A percentile compares a stretch with the other conserved stretches of the same genome.
These are phyloP conservation scores for Champsocephalus esox DNA, from an alignment of 2,797 vertebrate species.

Conservation along the genomic window DNA sequence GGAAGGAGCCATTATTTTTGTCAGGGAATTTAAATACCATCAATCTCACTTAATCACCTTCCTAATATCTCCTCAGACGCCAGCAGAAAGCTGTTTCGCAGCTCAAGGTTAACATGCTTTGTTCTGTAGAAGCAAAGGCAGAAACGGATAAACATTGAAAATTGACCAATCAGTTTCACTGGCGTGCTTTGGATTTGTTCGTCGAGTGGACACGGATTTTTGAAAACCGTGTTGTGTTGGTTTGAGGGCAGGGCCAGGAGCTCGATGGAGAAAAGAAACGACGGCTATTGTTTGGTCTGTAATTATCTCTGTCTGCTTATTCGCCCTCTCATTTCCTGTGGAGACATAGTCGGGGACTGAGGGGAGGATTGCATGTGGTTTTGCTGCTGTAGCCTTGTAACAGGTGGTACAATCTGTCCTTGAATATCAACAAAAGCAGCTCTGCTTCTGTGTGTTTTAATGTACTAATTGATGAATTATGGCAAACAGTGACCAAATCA, in stretches of 20 bases:
- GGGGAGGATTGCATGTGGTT: constrained; percentile 32
- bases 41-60: constrained; percentile 86
- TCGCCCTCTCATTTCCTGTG: constrained; percentile 62
- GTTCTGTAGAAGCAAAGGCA: constrained; percentile 57
- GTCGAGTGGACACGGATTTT: constrained; percentile 45
- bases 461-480: constrained; percentile 13
- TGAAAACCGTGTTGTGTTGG: constrained; percentile 30
- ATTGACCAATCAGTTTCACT: constrained; percentile 30
- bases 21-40: constrained; percentile 84
- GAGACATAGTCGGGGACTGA: constrained; percentile 37
- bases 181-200: constrained; percentile 40
- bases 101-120: constrained; percentile 86
- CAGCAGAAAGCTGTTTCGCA: constrained; percentile 72
- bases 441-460: constrained; percentile 22
- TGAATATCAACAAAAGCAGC: constrained; percentile 57
- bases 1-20: constrained; percentile 82
- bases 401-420: constrained; percentile 68
- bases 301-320: constrained; percentile 70
- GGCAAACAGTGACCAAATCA: constrained; percentile 16
- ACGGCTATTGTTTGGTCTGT: constrained; percentile 68
- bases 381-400: constrained; percentile 44
- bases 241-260: constrained; percentile 51
- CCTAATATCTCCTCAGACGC: constrained; percentile 82
- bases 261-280: constrained; percentile 55
- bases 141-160: constrained; percentile 25